A percentile compares a stretch with the other conserved stretches of the same genome.
These are phyloP conservation scores for Sus scrofa DNA, from an alignment of 2,113 vertebrate genomes.

Conservation along the genomic window DNA sequence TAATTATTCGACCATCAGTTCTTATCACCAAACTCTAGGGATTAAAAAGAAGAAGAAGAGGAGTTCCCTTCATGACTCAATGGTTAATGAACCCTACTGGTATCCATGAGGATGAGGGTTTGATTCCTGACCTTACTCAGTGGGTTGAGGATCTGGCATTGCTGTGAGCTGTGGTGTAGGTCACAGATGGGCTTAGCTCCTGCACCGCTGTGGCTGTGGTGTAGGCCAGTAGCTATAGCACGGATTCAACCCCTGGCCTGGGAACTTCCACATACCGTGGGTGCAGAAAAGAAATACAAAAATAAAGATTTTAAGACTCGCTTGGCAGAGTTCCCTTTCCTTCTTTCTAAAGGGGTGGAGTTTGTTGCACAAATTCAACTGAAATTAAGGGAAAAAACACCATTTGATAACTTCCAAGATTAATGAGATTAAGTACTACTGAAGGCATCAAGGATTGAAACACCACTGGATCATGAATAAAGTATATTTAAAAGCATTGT, in stretches of 20 bases:
- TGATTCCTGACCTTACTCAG: too few species aligned
- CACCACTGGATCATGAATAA: not conserved
- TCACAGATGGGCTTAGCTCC: too few species aligned
- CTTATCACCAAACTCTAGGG: not conserved
- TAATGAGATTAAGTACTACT: not conserved
- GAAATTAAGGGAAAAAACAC: not conserved
- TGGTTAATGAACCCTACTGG: too few species aligned
- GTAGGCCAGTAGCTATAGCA: too few species aligned
- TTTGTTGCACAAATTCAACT: conserved; percentile 2
- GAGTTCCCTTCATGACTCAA: too few species aligned
- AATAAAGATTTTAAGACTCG: not conserved
- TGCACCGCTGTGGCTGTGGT: too few species aligned
- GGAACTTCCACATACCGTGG: too few species aligned
- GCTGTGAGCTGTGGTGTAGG: too few species aligned
- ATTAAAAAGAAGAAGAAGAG: not conserved
- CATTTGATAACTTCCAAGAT: not conserved
- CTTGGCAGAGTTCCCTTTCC: not conserved
- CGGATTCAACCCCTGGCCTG: too few species aligned
- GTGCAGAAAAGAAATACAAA: not conserved
- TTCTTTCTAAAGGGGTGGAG: not conserved
- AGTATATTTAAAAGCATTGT: not conserved
- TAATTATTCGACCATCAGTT: not conserved
- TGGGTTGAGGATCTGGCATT: too few species aligned
- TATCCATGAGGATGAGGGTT: too few species aligned
- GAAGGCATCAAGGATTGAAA: not conserved